Evolutionary conservation across 1,140 invertebrate species (phyloP), one percentile per base, ranked within the genome.

Genomic region (Ylistrum balloti): DNA sequence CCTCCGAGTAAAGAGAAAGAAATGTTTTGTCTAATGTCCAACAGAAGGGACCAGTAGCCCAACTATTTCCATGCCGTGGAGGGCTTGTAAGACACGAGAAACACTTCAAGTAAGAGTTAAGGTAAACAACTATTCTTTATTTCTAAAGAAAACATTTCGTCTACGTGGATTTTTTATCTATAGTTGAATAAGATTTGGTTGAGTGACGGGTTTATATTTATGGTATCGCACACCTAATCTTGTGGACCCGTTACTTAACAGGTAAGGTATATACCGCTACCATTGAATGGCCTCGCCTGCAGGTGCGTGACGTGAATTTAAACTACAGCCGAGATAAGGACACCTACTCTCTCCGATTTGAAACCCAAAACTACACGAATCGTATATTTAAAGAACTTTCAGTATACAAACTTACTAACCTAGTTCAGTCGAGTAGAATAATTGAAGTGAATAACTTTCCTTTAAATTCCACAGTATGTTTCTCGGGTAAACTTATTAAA

Each of bases 91-190:
- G 56, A 74, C 56, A 74, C 56, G 15, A n/a, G 5, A 11, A 74
- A 74, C 17, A 74, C 56, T 74, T 74, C 56, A 74, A n/a, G 56
- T 74, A 74, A 74, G 56, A 74, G 56, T 28, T 74, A n/a, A 11
- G 56, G 56, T 74, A 74, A 74, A 74, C 56, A 74, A 74, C 56
- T 28, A 74, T 74, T 74, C 56, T 74, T 74, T 74, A 74, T 28
- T 74, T 74, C 56, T 74, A 74, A 74, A 74, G 56, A 74, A 74
- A 74, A 74, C 56, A 74, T 74, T 74, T 74, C 56, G 56, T 28
- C 56, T 74, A 74, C 56, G 1, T 74, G 28, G 56, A 74, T 74
- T 74, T 74, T 74, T 74, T 74, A 74, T 74, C 56, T 74, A 74
- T 74, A 28, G 56, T 28, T 74, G 56, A 74, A 74, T 74, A 28